These are phyloP conservation scores for Gouania willdenowi DNA, from an alignment of 2,797 vertebrate species.

Conservation along the genomic window DNA sequence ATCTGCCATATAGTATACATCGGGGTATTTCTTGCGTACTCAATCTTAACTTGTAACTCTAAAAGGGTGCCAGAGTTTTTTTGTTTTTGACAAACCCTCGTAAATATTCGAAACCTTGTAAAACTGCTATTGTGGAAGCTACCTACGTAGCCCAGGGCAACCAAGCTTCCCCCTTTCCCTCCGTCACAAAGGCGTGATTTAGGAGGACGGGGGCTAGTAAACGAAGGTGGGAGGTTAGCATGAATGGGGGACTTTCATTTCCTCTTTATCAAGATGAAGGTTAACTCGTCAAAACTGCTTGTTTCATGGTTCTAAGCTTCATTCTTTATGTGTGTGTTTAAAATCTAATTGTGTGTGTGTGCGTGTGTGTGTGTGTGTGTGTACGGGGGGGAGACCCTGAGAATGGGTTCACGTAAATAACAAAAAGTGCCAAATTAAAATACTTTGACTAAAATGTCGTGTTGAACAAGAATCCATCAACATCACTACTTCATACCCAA, in stretches of 20 bases:
- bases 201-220: constrained; percentile 35
- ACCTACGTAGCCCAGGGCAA: constrained; percentile 39
- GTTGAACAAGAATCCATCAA: too few species aligned
- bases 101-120: constrained; percentile 62
- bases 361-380: too few species aligned
- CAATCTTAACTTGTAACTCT: too few species aligned
- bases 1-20: too few species aligned
- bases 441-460: too few species aligned
- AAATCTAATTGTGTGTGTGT: background rate
- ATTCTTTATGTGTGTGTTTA: constrained; percentile 12
- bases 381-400: too few species aligned
- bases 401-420: too few species aligned
- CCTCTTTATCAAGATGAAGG: constrained; percentile 52
- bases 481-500: too few species aligned
- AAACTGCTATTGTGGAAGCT: constrained; percentile 60
- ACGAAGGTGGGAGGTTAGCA: constrained; percentile 17
- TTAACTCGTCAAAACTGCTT: constrained; percentile 56
- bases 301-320: constrained; percentile 41
- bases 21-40: too few species aligned
- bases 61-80: too few species aligned
- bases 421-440: too few species aligned
- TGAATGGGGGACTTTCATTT: constrained; percentile 37
- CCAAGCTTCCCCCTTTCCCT: background rate
- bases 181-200: constrained; percentile 54
- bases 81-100: too few species aligned